Evolutionary conservation across 2,113 vertebrate genomes (phyloP).

Genomic region (Cygnus buccinator): DNA sequence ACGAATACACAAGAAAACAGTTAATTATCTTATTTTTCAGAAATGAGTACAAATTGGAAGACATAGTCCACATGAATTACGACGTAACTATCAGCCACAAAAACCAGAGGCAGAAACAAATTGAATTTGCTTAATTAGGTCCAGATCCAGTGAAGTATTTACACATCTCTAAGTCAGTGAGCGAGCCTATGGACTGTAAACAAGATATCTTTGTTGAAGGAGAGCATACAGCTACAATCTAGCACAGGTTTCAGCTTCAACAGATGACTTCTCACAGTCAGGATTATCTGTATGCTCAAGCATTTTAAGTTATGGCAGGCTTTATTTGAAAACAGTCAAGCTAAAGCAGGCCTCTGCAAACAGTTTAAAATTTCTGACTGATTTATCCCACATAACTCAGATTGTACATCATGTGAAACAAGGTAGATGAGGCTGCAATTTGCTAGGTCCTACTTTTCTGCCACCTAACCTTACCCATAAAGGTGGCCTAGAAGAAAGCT

Average conservation of each 20-base stretch:
- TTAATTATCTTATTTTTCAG: not conserved
- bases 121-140: constrained; percentile 35
- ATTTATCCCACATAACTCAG: no score
- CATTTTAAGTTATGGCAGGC: not conserved
- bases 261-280: not conserved
- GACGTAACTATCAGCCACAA: not conserved
- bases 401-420: no score
- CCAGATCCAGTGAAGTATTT: not conserved
- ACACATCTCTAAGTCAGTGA: not conserved
- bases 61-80: not conserved
- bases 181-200: not conserved
- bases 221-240: not conserved
- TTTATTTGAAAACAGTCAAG: no score
- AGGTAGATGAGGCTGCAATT: no score
- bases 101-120: constrained; percentile 14
- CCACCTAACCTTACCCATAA: no score
- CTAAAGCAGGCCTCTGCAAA: no score
- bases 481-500: no score
- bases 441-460: no score
- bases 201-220: not conserved
- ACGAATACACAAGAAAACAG: not conserved
- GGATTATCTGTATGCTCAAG: not conserved
- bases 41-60: not conserved
- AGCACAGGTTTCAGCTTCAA: not conserved
- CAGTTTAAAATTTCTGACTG: no score